Conservation (phyloP, 1,140 invertebrate species). For the Caenorhabditis elegans region WBcel235 BX284604.4:7553501-7554000, state of each 20-base stretch:
- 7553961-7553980: background rate
- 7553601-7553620: no score
- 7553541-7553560: no score
- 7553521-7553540: no score
- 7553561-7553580: no score
- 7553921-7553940: background rate
- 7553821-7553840: background rate
- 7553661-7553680: background rate
- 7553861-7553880: constrained; percentile 2
- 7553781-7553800: background rate
- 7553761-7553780: background rate
- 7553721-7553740: background rate
- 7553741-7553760: background rate
- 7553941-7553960: constrained; percentile 15
- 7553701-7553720: background rate
- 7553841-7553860: background rate
- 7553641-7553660: no score
- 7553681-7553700: constrained; percentile 19
- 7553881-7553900: background rate
- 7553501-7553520: background rate
- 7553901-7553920: background rate
- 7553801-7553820: background rate
- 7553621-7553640: no score
- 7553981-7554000: background rate
- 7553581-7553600: no score